Base-by-base conservation (phyloP, 2,113 vertebrate species). In the Andinoacara biseriatus region DNA sequence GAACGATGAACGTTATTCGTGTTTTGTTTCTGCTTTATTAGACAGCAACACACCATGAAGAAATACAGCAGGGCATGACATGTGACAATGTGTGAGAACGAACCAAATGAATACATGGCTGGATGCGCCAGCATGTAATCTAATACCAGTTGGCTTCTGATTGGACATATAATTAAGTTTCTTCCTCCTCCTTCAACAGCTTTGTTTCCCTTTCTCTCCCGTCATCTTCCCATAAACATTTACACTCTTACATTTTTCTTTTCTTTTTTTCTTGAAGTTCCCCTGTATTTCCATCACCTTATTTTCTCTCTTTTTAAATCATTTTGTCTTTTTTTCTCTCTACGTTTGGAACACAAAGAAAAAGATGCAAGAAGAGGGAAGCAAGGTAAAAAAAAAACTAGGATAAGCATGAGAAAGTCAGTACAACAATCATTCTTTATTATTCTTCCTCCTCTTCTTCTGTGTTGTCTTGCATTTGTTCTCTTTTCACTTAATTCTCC, bases 21-120 rank as follows among this genome's bases (percentile, higher is more conserved):
- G 24, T 52, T 31, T 26, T 31, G 65, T 72, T 72, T 29, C 65
- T 72, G 10, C 31, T 81, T 57, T 49, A 22, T 75, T 29, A 67
- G 46, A 43, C 3, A 60, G 59, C 49, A 35, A 31, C 43, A 52
- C 18, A 52, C 5, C 20, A 52, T 58, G 3, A 49, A 33, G 74
- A 74, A 31, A 13, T 52, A 52, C 24, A 69, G 43, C 63, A 54
- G 52, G 5, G 76, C 72, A 1, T 7, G 72, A 57, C 75, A 58
- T 40, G 61, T 78, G 84, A 80, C 80, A 63, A 22, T 57, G 3
- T 72, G 58, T 72, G 46, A 81, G 78, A 49, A 54, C 58, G 75
- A 74, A 15, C 59, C 33, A 38, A 57, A 83, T 38, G 4, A 69
- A 65, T 31, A 49, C 58, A 61, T 54, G 62, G 72, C 83, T 69